Conservation (phyloP, 2,113 vertebrate genomes). For the Lepisosteus oculatus region DNA sequence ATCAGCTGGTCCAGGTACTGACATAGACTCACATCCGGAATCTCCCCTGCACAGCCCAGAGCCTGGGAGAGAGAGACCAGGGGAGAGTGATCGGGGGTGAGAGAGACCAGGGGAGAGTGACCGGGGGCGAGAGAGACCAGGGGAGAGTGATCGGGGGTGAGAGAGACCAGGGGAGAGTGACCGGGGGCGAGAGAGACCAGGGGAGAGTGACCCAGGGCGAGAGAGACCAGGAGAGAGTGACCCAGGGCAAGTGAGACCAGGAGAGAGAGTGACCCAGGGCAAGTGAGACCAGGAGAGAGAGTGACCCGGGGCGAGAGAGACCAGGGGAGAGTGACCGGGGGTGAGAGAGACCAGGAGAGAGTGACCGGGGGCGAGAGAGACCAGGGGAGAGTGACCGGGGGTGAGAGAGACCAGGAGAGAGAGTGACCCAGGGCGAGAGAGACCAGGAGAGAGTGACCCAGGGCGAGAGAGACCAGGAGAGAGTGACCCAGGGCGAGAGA, state of each 20-base stretch:
- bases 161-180: too few species aligned
- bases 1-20: conserved; percentile 82
- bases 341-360: too few species aligned
- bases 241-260: conserved; percentile 38
- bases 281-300: background rate
- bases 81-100: conserved; percentile 20
- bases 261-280: background rate
- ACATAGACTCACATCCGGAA: conserved; percentile 78
- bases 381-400: too few species aligned
- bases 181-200: too few species aligned
- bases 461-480: too few species aligned
- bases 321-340: conserved; percentile 30
- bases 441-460: too few species aligned
- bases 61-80: conserved; percentile 64
- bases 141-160: too few species aligned
- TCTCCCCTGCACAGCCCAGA: conserved; percentile 76
- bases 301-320: conserved; percentile 39
- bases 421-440: too few species aligned
- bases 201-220: too few species aligned
- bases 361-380: conserved; percentile 8
- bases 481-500: conserved; percentile 7
- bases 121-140: too few species aligned
- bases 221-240: too few species aligned
- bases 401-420: too few species aligned
- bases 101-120: background rate